A percentile compares a stretch with the other conserved stretches of the same genome.
Conservation (phyloP, 2,888 invertebrate species). For the Leptopterna dolabrata region DNA sequence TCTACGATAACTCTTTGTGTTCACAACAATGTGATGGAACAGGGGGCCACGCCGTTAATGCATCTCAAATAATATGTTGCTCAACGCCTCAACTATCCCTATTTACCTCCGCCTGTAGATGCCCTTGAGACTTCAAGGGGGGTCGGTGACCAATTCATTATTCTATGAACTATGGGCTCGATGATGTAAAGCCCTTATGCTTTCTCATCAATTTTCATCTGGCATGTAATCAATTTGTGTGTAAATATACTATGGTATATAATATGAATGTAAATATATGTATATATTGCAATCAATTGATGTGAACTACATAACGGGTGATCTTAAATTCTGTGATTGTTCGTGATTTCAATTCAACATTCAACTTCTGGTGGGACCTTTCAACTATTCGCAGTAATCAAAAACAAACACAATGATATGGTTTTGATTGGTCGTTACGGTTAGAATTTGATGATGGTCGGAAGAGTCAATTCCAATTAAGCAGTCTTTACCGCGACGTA, state of each 20-base stretch:
- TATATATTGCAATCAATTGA: too few species aligned
- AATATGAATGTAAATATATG: too few species aligned
- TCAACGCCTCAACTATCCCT: conserved; percentile 10
- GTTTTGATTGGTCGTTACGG: neutral
- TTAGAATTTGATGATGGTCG: neutral
- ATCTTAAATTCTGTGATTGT: too few species aligned
- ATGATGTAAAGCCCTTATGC: neutral
- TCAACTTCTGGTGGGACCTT: too few species aligned
- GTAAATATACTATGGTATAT: too few species aligned
- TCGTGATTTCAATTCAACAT: too few species aligned
- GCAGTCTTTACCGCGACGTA: neutral
- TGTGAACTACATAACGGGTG: too few species aligned
- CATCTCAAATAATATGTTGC: conserved; percentile 36
- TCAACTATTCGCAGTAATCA: too few species aligned
- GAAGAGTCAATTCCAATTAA: neutral
- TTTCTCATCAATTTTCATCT: neutral
- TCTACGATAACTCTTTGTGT: neutral
- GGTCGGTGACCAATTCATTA: conserved; percentile 3
- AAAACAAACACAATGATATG: neutral
- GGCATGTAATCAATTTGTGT: too few species aligned
- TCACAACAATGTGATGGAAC: neutral
- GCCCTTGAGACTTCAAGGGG: neutral
- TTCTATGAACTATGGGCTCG: neutral
- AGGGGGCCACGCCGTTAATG: neutral
- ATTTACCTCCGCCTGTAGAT: conserved; percentile 5